Evolutionary conservation across 2,888 invertebrate genomes (phyloP).

Genomic region (Heliconius hortense): DNA sequence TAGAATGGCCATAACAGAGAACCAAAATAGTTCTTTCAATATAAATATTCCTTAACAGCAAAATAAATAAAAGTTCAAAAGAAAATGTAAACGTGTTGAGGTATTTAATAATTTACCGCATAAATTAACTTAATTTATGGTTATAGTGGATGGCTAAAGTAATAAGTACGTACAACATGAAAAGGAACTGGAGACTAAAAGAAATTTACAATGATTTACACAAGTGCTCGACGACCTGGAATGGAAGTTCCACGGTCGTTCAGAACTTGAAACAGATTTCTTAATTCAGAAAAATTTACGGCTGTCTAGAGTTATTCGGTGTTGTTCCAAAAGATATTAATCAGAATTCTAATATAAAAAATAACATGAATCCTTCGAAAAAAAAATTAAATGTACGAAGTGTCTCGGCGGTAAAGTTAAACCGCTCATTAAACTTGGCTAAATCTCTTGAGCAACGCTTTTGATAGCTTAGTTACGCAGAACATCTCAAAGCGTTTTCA

Average conservation of each 20-base stretch:
- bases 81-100: slow-evolving; percentile 10
- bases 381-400: slow-evolving; percentile 38
- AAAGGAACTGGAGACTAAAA: slow-evolving; percentile 47
- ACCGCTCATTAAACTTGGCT: slow-evolving; percentile 48
- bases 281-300: slow-evolving; percentile 54
- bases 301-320: slow-evolving; percentile 43
- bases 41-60: neutral
- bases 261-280: slow-evolving; percentile 47
- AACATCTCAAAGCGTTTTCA: slow-evolving; percentile 46
- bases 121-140: slow-evolving; percentile 36
- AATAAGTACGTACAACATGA: slow-evolving; percentile 41
- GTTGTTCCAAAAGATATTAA: slow-evolving; percentile 9
- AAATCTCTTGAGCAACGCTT: slow-evolving; percentile 46
- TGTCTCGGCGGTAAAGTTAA: slow-evolving; percentile 43
- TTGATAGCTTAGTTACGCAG: slow-evolving; percentile 49
- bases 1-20: neutral
- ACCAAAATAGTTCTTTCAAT: neutral
- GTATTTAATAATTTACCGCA: slow-evolving; percentile 25
- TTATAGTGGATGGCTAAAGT: slow-evolving; percentile 37
- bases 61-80: slow-evolving; percentile 11
- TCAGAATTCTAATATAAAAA: slow-evolving; percentile 18
- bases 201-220: slow-evolving; percentile 57
- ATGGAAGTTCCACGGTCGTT: slow-evolving; percentile 48
- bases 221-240: slow-evolving; percentile 48
- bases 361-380: slow-evolving; percentile 38